Evolutionary conservation across 92 coral and sea anemone genomes (phyloP).

Genomic region (Desmophyllum pertusum): DNA sequence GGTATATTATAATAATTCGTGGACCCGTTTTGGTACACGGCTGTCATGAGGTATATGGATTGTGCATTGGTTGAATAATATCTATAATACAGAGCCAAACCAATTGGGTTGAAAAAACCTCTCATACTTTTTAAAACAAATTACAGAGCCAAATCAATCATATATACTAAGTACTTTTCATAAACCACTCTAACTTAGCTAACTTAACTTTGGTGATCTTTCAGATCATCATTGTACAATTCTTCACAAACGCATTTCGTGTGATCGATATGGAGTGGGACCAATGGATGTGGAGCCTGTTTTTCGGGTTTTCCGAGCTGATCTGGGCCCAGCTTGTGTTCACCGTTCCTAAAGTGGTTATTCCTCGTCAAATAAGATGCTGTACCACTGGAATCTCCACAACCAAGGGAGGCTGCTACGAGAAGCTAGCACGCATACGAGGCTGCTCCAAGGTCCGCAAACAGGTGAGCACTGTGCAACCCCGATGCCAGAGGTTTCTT

Average conservation of each 20-base stretch:
- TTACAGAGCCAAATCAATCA: too few species aligned
- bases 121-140: too few species aligned
- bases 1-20: too few species aligned
- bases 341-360: conserved; percentile 70
- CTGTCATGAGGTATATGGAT: too few species aligned
- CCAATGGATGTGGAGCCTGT: conserved; percentile 91
- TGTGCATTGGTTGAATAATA: background rate
- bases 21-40: too few species aligned
- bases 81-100: background rate
- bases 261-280: conserved; percentile 80
- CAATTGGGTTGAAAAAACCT: too few species aligned
- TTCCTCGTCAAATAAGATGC: conserved; percentile 79
- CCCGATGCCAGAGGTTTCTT: too few species aligned
- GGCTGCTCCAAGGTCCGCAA: conserved; percentile 75
- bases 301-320: conserved; percentile 85
- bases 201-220: background rate
- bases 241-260: conserved; percentile 80
- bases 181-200: background rate
- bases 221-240: conserved; percentile 81
- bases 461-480: conserved; percentile 62
- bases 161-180: too few species aligned
- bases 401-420: conserved; percentile 61
- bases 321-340: conserved; percentile 88
- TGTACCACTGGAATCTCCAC: conserved; percentile 70
- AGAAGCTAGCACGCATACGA: conserved; percentile 62